A percentile compares a stretch with the other conserved stretches of the same genome.
These are phyloP conservation scores for Phrynosoma blainvillii DNA, from an alignment of 2,113 vertebrate genomes.

Conservation along the genomic window DNA sequence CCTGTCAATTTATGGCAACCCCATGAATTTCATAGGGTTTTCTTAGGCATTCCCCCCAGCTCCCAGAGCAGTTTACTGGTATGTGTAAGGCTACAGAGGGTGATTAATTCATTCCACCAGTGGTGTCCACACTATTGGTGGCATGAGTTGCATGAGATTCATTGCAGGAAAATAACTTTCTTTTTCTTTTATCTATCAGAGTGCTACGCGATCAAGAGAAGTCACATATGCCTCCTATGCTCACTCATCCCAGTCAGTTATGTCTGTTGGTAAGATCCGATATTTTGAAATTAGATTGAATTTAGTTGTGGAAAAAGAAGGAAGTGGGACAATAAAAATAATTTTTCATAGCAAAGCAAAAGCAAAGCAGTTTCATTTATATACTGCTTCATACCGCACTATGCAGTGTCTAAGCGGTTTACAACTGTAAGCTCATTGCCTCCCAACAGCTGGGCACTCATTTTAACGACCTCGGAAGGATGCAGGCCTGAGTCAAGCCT, in stretches of 20 bases:
- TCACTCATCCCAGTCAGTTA: neutral
- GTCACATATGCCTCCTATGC: neutral
- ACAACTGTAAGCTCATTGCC: too few relatives aligned
- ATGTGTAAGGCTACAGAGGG: neutral
- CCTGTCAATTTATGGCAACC: too few relatives aligned
- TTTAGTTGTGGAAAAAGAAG: constrained; percentile 21
- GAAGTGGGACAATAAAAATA: neutral
- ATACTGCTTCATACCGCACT: too few relatives aligned
- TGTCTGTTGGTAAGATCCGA: constrained; percentile 48
- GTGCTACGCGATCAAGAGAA: constrained; percentile 23
- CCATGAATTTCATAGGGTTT: too few relatives aligned
- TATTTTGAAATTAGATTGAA: constrained; percentile 15
- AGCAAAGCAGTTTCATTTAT: too few relatives aligned
- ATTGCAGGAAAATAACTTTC: constrained; percentile 4
- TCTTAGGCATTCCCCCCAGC: neutral
- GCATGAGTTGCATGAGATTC: neutral
- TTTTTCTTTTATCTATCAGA: constrained; percentile 5
- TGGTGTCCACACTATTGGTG: neutral
- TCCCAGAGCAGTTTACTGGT: neutral
- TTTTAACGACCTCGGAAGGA: too few relatives aligned
- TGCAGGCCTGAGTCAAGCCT: too few relatives aligned
- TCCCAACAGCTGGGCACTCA: too few relatives aligned
- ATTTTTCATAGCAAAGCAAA: neutral
- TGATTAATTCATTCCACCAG: neutral
- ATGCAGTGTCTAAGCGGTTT: too few relatives aligned